Percentiles rank a stretch among this genome's conserved stretches.
phyloP scores from a whole-genome alignment of 2,113 vertebrate genomes.

The Syrmaticus mikado region DNA sequence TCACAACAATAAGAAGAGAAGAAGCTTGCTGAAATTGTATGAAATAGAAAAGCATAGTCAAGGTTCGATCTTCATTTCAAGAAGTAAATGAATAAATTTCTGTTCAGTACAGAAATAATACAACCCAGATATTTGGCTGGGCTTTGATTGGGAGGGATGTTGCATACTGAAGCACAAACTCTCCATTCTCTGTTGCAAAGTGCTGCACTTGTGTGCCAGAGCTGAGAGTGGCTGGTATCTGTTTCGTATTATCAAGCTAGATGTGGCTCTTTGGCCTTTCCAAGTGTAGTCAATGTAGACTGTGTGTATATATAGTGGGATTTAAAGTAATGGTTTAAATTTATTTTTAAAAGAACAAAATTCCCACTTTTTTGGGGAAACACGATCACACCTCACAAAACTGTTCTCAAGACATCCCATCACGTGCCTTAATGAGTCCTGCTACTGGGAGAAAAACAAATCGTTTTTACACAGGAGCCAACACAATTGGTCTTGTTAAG shows the following conservation, averaged over 20 bases:
- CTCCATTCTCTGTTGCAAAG: not conserved
- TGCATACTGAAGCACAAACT: constrained; percentile 40
- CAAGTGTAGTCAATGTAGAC: constrained; percentile 35
- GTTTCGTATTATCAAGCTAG: constrained; percentile 57
- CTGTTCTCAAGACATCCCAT: constrained; percentile 56
- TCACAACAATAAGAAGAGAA: not conserved
- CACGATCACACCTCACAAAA: constrained; percentile 57
- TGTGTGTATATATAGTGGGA: constrained; percentile 26
- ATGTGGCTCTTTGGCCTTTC: constrained; percentile 57
- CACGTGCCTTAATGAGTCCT: constrained; percentile 61
- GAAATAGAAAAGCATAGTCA: not conserved
- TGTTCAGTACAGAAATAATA: constrained; percentile 37
- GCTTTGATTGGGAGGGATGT: constrained; percentile 14
- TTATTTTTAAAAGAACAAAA: constrained; percentile 45
- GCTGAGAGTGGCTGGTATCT: constrained; percentile 40
- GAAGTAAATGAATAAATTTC: not conserved
- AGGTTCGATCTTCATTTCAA: not conserved
- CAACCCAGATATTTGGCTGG: constrained; percentile 47
- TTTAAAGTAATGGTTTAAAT: constrained; percentile 56
- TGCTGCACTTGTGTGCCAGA: constrained; percentile 36
- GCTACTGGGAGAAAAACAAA: constrained; percentile 30
- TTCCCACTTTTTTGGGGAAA: constrained; percentile 17
- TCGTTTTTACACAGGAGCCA: constrained; percentile 21
- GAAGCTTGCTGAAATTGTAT: not conserved
- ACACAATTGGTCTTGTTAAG: not conserved